Base-by-base conservation (phyloP, 2,113 vertebrate species). In the Phyllopteryx taeniolatus region DNA sequence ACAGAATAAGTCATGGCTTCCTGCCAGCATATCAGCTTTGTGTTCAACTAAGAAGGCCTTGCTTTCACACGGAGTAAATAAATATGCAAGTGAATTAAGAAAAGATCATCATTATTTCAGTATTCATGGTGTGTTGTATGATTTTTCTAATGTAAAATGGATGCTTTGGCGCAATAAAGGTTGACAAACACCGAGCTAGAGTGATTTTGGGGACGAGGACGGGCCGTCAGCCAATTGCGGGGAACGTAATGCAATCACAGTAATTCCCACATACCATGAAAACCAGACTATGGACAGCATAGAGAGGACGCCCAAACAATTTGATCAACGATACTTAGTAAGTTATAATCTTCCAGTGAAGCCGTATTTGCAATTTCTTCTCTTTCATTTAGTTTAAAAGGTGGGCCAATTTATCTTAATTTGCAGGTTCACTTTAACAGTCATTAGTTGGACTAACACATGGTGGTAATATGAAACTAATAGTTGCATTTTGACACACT, bases 401-500 rank as follows among this genome's bases (percentile, higher is more conserved):
- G 17, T 63, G 13, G 5, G 20, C 22, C 11, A 76, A 73, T 66
- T 74, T 10, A 44, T 39, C 64, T 42, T 6, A 15, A 61, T 71
- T 59, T 63, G 11, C 51, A 61, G 43, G 39, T 56, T 71, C n/a
- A 67, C 61, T 51, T 49, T 61, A 60, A 72, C 8, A 74, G 46
- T 57, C 75, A 61, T 73, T 73, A 68, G 35, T 71, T 74, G 43
- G 57, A 74, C 22, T 67, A 65, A 70, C 0, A 46, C 6, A 54
- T 15, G 72, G 14, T 73, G 59, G 72, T 80, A 22, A 80, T 67
- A 61, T 63, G 69, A 81, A 83, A 56, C 61, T 60, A 46, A 66
- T 49, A 43, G 77, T 62, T 71, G 76, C 54, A 42, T 82, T 78
- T 77, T 73, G 65, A 78, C 31, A 54, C 31, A 54, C 57, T 43